Conservation (phyloP, 2,888 invertebrate species). For the Pandemis corylana region DNA sequence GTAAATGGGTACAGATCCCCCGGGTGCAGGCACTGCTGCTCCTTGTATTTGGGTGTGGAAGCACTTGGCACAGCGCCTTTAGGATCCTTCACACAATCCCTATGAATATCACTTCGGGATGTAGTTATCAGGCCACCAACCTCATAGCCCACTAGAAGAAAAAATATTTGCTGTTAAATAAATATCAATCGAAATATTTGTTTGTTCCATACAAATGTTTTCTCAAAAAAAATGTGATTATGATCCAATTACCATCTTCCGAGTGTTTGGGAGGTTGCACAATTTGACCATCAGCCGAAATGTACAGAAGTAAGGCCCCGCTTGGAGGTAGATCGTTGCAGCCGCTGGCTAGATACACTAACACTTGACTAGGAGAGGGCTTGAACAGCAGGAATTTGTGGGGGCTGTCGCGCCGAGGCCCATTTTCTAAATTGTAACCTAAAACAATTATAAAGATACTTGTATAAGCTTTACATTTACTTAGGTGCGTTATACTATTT, state of each 20-base stretch:
- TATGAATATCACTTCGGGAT: conserved; percentile 90
- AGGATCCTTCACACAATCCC: conserved; percentile 61
- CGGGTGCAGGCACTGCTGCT: conserved; percentile 93
- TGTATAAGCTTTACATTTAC: no score
- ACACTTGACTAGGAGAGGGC: conserved; percentile 96
- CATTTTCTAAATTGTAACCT: conserved; percentile 51
- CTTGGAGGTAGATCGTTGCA: conserved; percentile 97
- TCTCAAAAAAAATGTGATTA: neutral
- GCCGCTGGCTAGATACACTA: conserved; percentile 96
- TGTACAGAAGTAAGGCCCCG: conserved; percentile 95
- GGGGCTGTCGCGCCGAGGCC: conserved; percentile 87
- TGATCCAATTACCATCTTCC: conserved; percentile 91
- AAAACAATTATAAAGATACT: conserved; percentile 43
- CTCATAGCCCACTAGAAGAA: conserved; percentile 91
- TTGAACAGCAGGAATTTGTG: conserved; percentile 98
- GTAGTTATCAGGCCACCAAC: conserved; percentile 96
- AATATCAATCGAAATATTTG: neutral
- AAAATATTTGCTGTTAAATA: conserved; percentile 3
- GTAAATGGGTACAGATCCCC: conserved; percentile 97
- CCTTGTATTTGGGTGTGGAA: conserved; percentile 73
- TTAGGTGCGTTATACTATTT: no score
- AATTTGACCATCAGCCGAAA: conserved; percentile 96
- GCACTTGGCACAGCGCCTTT: conserved; percentile 43
- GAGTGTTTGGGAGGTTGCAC: conserved; percentile 91
- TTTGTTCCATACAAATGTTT: no score